Conservation (phyloP, 2,888 invertebrate genomes). For the Gymnosoma rotundatum region DNA sequence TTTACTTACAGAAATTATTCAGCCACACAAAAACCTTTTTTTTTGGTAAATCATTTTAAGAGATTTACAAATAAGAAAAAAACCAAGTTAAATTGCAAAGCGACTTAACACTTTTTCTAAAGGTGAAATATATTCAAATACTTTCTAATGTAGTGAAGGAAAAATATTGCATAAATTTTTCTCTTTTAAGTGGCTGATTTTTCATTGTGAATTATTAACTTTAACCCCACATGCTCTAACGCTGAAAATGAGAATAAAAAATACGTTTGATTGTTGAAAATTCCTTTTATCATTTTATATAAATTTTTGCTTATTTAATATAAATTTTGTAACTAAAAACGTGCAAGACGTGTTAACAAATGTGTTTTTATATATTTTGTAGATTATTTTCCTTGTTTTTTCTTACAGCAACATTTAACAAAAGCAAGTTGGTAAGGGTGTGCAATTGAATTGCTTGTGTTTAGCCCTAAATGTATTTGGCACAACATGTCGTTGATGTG, state of each 20-base stretch:
- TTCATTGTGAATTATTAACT: slow-evolving; percentile 31
- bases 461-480: slow-evolving; percentile 41
- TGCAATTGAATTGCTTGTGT: slow-evolving; percentile 11
- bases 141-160: slow-evolving; percentile 3
- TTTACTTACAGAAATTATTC: background rate
- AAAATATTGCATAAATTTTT: slow-evolving; percentile 34
- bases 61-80: slow-evolving; percentile 39
- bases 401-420: background rate
- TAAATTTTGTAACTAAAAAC: slow-evolving; percentile 40
- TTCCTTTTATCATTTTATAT: slow-evolving; percentile 22
- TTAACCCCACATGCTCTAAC: background rate
- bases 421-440: slow-evolving; percentile 2
- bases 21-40: slow-evolving; percentile 3
- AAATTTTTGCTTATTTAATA: slow-evolving; percentile 19
- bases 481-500: slow-evolving; percentile 51
- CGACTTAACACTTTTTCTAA: slow-evolving; percentile 30
- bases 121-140: slow-evolving; percentile 33
- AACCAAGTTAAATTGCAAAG: slow-evolving; percentile 30
- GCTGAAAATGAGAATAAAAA: slow-evolving; percentile 3
- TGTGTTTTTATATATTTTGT: slow-evolving; percentile 50
- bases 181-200: slow-evolving; percentile 38
- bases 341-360: slow-evolving; percentile 54
- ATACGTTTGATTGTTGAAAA: slow-evolving; percentile 41
- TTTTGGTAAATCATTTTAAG: slow-evolving; percentile 19
- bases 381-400: slow-evolving; percentile 19